phyloP scores from a whole-genome alignment of 2,797 vertebrate genomes.

The Myotis planiceps region DNA sequence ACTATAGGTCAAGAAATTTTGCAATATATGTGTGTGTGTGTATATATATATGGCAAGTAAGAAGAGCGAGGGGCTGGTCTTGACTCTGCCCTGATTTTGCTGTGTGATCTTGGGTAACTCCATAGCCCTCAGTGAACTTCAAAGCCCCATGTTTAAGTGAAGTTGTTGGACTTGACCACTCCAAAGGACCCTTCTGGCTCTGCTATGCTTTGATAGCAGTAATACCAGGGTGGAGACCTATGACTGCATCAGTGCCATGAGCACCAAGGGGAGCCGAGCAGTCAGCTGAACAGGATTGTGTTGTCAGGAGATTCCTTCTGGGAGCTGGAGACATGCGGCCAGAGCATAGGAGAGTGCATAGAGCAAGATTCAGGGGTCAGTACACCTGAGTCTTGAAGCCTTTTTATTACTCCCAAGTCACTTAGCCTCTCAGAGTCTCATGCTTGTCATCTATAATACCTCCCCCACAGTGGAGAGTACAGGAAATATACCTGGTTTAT shows the following conservation, averaged over 20 bases:
- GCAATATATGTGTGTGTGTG: no score
- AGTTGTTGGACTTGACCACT: neutral
- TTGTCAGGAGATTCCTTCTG: neutral
- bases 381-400: neutral
- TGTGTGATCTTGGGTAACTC: neutral
- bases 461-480: neutral
- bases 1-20: no score
- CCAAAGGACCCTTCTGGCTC: neutral
- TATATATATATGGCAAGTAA: no score
- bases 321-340: neutral
- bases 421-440: neutral
- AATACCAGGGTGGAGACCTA: neutral
- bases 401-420: neutral
- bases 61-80: neutral
- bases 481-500: neutral
- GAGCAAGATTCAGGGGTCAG: neutral
- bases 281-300: neutral
- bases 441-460: neutral
- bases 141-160: neutral
- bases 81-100: neutral
- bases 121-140: neutral
- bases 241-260: neutral
- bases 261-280: neutral
- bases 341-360: neutral
- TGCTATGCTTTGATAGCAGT: neutral